A percentile compares a stretch with the other conserved stretches of the same genome.
phyloP scores from a whole-genome alignment of 2,113 vertebrate species.

The Brevimyrus niger region DNA sequence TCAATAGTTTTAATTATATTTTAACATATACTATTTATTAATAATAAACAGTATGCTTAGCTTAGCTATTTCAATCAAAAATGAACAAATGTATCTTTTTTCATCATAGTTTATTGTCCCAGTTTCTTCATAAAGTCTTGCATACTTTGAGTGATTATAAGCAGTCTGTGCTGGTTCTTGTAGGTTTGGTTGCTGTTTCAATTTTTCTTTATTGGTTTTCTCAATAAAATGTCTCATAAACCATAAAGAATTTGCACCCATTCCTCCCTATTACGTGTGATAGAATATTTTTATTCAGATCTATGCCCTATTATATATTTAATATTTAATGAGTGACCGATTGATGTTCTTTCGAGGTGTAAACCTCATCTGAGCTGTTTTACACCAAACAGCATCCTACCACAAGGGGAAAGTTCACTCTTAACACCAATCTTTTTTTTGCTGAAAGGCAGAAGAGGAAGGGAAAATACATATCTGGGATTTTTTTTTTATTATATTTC shows the following conservation, averaged over 20 bases:
- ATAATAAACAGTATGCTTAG: neutral
- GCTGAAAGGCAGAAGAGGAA: conserved; percentile 58
- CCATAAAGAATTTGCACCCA: neutral
- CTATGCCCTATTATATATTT: neutral
- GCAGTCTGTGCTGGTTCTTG: neutral
- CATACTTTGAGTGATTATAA: neutral
- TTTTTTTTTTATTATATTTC: conserved; percentile 8
- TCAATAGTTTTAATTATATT: neutral
- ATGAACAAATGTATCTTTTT: neutral
- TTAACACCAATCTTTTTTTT: conserved; percentile 52
- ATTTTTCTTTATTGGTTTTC: neutral
- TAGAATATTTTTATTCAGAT: neutral
- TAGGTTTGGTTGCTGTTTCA: neutral
- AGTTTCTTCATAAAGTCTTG: neutral
- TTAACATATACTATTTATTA: neutral
- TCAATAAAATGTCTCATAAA: neutral
- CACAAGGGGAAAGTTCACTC: conserved; percentile 52
- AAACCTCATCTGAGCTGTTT: neutral
- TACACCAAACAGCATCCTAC: neutral
- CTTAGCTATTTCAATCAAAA: neutral
- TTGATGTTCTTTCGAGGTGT: neutral
- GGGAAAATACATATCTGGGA: conserved; percentile 37
- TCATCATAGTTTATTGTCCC: neutral
- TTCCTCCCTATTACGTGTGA: neutral
- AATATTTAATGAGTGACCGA: neutral